phyloP scores from a whole-genome alignment of 1,140 invertebrate species.

The Papilio dardanus region DNA sequence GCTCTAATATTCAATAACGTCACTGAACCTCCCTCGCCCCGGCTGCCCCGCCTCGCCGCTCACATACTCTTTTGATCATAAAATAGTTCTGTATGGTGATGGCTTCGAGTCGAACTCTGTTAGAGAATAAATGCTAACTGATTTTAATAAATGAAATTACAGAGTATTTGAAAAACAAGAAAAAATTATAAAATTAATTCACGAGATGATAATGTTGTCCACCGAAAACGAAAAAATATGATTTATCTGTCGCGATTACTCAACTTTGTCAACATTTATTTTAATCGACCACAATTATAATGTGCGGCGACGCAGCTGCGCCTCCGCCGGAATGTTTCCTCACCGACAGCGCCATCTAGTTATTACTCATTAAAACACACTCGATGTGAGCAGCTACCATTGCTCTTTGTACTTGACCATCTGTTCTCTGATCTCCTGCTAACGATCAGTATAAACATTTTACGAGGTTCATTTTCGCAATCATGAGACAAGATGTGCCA shows the following conservation, averaged over 20 bases:
- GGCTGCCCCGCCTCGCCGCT: not conserved
- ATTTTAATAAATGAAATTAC: not conserved
- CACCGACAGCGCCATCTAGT: not conserved
- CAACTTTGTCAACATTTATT: not conserved
- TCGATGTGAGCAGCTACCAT: not conserved
- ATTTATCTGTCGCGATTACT: not conserved
- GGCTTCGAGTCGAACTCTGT: not conserved
- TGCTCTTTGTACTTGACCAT: not conserved
- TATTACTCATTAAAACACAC: not conserved
- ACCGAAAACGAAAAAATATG: not conserved
- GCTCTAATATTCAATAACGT: not conserved
- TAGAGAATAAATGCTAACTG: not conserved
- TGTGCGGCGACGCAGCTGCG: not conserved
- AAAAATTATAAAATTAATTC: not conserved
- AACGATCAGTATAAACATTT: not conserved
- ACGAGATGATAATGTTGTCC: no score
- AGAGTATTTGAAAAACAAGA: not conserved
- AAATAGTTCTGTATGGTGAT: not conserved
- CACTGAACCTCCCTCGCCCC: not conserved
- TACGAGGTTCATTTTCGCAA: not conserved
- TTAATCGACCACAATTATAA: not conserved
- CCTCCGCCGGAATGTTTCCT: not conserved
- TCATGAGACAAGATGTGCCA: not conserved
- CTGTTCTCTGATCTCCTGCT: not conserved
- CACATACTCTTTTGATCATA: not conserved